phyloP scores from a whole-genome alignment of 2,113 vertebrate species.

The Muscicapa adusta region DNA sequence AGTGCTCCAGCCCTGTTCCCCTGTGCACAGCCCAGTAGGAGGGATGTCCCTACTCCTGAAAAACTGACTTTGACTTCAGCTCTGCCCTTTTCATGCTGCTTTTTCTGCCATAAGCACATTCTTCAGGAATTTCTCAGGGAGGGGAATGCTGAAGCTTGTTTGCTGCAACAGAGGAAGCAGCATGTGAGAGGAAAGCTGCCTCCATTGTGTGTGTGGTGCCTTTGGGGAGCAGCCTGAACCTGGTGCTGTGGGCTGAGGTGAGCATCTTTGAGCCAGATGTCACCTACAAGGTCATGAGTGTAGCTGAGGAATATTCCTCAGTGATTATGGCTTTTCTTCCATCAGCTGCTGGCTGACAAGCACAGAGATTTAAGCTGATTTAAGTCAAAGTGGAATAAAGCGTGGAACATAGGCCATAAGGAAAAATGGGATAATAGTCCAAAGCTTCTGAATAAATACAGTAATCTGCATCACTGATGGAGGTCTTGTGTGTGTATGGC shows the following conservation, averaged over 20 bases:
- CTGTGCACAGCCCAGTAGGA: not conserved
- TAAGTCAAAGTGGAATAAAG: not conserved
- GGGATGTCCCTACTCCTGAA: not conserved
- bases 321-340: not conserved
- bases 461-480: not conserved
- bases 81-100: not conserved
- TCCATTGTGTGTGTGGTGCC: not conserved
- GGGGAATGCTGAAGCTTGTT: not conserved
- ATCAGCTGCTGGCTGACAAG: not conserved
- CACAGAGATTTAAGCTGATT: not conserved
- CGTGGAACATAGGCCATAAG: not conserved
- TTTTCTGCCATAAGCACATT: not conserved
- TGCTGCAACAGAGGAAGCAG: not conserved
- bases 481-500: not conserved
- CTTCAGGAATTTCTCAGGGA: not conserved
- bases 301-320: not conserved
- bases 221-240: rapidly evolving
- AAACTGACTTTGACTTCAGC: not conserved
- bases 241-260: not conserved
- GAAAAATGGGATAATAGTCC: not conserved
- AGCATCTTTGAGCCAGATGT: not conserved
- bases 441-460: not conserved
- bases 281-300: not conserved
- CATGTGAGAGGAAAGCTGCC: not conserved
- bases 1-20: rapidly evolving